Base-by-base conservation (phyloP, 2,888 invertebrate genomes). In the Ophion ventricosus region DNA sequence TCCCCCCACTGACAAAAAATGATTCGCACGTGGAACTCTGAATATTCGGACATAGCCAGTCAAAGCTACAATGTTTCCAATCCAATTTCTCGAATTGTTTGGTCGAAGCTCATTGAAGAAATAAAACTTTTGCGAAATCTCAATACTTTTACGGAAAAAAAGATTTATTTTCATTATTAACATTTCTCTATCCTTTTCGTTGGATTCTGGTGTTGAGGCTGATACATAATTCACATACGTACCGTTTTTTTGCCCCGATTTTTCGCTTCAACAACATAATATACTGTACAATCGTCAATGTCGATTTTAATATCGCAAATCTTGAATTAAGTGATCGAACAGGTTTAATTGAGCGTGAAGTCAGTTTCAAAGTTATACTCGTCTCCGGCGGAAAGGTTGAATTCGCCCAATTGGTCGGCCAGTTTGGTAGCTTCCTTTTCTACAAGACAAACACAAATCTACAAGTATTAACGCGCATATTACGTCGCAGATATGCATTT, bases 341-440 rank as follows among this genome's bases (percentile, higher is more conserved):
- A 54, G 59, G 35, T 86, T 84, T 66, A 84, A 25, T 82, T 81
- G 10, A 73, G 59, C 20, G 75, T 80, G 17, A 95, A 96, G 90
- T 96, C 95, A 64, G 94, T 94, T 87, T 95, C 95, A 89, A 96
- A 96, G 91, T 95, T 94, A 87, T 96, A 96, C 90, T 95, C 94
- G 87, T 96, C 95, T 40, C 93, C 93, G 80, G 93, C 79, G 35
- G 85, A 93, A 70, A 95, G 87, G 1, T 94, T 94, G 35, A 96
- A 95, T 89, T 94, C 95, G 90, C 96, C 96, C 77, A 97, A 92
- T 26, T 96, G 95, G 77, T 94, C 95, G 0, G 96, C 95, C 83
- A 97, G 93, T 85, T 95, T 95, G 0, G 94, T 91, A 0, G 96
- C 95, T 87, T 95, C 94, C 91, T 96, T 96, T 83, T 96, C 96